Base-by-base conservation (phyloP, 2,888 invertebrate genomes). In the Myopa testacea region DNA sequence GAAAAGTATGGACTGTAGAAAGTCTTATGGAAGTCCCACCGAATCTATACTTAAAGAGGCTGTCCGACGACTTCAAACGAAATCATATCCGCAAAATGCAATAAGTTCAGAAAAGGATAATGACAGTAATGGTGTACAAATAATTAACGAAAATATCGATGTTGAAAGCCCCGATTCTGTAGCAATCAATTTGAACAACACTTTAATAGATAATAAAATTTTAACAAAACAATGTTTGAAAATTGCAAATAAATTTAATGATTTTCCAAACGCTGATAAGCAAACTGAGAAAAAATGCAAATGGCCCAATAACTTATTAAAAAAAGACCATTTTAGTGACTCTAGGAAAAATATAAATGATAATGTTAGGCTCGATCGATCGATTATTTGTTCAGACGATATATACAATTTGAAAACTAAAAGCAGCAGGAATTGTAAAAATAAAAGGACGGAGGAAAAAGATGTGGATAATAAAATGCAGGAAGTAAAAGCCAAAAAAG, bases 11-110 rank as follows among this genome's bases (percentile, higher is more conserved):
- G 83, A 84, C 0, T 79, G 82, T 14, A 86, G 83, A 70, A 81
- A 81, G 14, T 34, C 6, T 14, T 19, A 26, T 4, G 16, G 82
- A 75, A 78, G 81, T 70, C 84, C 86, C 1, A 81, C 82, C 4
- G 82, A 83, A 45, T 78, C 81, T 58, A 86, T 89, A n/a, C 82
- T 89, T 0, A 89, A 89, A 78, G 86, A 88, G 79, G 89, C 89
- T 5, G 86, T 89, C 0, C 86, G 85, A 14, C 84, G 89, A 3
- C 82, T 89, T 26, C 85, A 84, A 73, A 45, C 81, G 2, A 76
- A 80, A 52, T 58, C 78, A 0, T 7, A 71, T 62, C 50, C 77
- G 55, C 50, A 58, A 10, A 26, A 76, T 65, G 16, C 4, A 5
- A 14, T 12, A 3, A 52, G 8, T 45, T 3, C 38, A 19, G 16